Base-by-base conservation (phyloP, 2,888 invertebrate genomes). In the Ptycholaimellus sp. region DNA sequence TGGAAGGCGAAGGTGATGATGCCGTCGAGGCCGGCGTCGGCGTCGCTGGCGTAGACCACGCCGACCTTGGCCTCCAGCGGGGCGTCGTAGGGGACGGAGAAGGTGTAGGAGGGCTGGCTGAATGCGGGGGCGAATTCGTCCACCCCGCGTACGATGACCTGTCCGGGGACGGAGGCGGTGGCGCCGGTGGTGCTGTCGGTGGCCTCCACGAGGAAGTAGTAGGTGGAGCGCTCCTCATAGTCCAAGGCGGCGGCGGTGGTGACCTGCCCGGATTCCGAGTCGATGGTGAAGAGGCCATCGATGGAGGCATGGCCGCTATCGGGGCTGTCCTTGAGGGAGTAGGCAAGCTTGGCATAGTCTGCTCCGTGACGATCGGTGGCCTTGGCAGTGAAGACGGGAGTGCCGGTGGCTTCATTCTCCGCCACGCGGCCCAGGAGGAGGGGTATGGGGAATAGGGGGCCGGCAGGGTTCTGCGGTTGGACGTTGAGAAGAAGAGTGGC, bases 71-170 rank as follows among this genome's bases (percentile, higher is more conserved):
- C 75, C 3, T 81, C 87, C 33, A 71, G 66, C 1, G 73, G 73
- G 1, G 76, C 72, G 21, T 73, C 55, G 66, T 65, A 50, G 5
- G 60, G 59, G 16, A 65, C 57, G 13, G 23, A 17, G 54, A 90
- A 85, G 42, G 73, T 72, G 58, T 90, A 96, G 1, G 76, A 74
- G 37, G 74, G 69, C 53, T 81, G 77, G 0, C 76, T 76, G 54
- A 96, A 93, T 49, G 79, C 79, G 0, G 93, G 93, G 51, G 77
- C 74, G 58, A 76, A 90, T 59, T 93, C 90, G 57, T 93, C 93
- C 54, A 74, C 70, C 23, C 83, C 79, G 54, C 82, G 80, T 2
- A 54, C 49, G 5, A 40, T 22, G 9, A 54, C 42, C 19, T 49
- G 42, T 18, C 51, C 39, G 3, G 49, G 42, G 4, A 46, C 48